Conservation (phyloP, 2,113 vertebrate genomes). For the Axis porcinus region DNA sequence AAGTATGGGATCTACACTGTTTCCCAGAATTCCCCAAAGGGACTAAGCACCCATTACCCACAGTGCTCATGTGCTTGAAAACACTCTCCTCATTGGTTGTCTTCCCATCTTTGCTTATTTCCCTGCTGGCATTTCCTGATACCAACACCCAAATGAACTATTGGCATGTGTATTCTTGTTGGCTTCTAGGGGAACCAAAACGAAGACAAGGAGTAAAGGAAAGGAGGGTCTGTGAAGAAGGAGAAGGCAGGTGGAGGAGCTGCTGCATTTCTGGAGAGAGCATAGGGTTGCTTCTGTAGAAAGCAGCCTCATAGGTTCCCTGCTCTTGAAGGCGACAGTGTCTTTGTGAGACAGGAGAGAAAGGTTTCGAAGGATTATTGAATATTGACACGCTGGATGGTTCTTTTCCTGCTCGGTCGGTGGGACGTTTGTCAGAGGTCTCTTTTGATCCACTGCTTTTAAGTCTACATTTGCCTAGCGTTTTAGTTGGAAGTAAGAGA, state of each 20-base stretch:
- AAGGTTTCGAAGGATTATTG: neutral
- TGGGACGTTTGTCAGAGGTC: neutral
- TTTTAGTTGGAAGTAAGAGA: slow-evolving; percentile 6
- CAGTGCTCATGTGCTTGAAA: neutral
- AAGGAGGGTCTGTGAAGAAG: neutral
- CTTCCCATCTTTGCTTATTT: neutral
- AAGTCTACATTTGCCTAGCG: neutral
- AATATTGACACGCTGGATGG: neutral
- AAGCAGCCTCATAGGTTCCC: neutral
- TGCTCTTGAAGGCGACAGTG: neutral
- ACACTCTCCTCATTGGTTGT: neutral
- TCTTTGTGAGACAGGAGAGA: neutral
- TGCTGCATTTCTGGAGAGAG: neutral
- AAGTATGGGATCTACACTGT: neutral
- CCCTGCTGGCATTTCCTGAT: neutral
- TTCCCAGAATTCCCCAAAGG: neutral
- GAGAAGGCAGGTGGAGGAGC: neutral
- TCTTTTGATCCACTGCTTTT: neutral
- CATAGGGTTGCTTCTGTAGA: neutral
- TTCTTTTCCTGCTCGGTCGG: neutral
- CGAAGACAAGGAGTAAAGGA: neutral
- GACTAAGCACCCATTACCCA: neutral
- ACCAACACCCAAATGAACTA: neutral
- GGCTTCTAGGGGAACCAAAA: neutral
- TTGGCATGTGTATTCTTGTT: neutral